phyloP scores from a whole-genome alignment of 1,140 invertebrate species.

The Andricus grossulariae region DNA sequence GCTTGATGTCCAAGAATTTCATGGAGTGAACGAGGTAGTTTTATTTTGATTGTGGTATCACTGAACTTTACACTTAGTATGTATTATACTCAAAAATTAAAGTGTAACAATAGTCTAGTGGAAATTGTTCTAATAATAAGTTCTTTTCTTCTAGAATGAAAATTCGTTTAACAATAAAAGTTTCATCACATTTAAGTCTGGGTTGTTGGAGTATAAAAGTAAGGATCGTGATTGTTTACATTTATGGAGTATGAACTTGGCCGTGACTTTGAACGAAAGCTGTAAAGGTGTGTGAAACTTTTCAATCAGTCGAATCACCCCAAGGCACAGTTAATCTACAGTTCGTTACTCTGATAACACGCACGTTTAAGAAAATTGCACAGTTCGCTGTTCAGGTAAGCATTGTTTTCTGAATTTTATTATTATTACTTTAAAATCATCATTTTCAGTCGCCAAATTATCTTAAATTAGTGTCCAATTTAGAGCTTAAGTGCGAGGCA shows the following conservation, averaged over 20 bases:
- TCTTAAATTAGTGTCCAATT: neutral
- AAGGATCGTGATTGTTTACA: neutral
- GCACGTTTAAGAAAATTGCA: slow-evolving; percentile 16
- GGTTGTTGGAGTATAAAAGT: too few relatives aligned
- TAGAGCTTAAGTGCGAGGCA: neutral
- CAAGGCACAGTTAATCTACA: slow-evolving; percentile 6
- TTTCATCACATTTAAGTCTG: too few relatives aligned
- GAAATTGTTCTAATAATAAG: too few relatives aligned
- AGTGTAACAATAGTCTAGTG: too few relatives aligned
- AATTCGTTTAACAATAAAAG: too few relatives aligned
- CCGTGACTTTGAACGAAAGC: neutral
- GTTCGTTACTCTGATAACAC: slow-evolving; percentile 1
- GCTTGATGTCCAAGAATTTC: too few relatives aligned
- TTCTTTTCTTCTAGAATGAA: too few relatives aligned
- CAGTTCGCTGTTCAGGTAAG: neutral
- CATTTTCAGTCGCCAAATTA: neutral
- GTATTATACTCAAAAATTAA: too few relatives aligned
- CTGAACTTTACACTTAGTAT: too few relatives aligned
- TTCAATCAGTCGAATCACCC: slow-evolving; percentile 1
- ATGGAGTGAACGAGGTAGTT: too few relatives aligned
- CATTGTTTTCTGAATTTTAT: neutral
- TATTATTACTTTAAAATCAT: neutral
- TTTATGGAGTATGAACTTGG: slow-evolving; percentile 1
- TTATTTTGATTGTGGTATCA: too few relatives aligned
- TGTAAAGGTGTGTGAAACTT: slow-evolving; percentile 4